These are phyloP conservation scores for Polia nebulosa DNA, from an alignment of 2,888 invertebrate genomes.

Conservation along the genomic window DNA sequence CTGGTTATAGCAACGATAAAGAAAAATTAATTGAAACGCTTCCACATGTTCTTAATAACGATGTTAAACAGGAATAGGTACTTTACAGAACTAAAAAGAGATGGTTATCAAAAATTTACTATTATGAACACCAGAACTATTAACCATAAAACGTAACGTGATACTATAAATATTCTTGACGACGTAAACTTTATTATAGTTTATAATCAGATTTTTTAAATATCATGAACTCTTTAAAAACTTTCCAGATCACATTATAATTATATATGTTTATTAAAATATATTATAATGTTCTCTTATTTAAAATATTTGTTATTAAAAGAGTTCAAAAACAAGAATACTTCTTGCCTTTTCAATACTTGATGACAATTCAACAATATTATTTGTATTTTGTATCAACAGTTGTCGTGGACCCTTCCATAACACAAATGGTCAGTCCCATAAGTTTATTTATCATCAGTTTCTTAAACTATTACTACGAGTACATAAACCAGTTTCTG, in stretches of 20 bases:
- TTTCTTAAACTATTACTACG: background rate
- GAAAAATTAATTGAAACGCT: slow-evolving; percentile 55
- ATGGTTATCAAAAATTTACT: slow-evolving; percentile 63
- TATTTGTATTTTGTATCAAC: background rate
- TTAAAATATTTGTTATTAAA: background rate
- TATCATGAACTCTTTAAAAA: slow-evolving; percentile 24
- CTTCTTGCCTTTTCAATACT: background rate
- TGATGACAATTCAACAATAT: background rate
- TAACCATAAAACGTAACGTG: slow-evolving; percentile 63
- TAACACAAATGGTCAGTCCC: background rate
- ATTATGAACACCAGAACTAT: slow-evolving; percentile 55
- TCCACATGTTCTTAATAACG: slow-evolving; percentile 50
- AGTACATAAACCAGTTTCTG: slow-evolving; percentile 16
- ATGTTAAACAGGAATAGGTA: slow-evolving; percentile 45
- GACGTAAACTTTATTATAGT: slow-evolving; percentile 33
- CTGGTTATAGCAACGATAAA: slow-evolving; percentile 45
- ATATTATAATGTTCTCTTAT: background rate
- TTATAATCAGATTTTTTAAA: slow-evolving; percentile 37
- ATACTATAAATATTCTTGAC: slow-evolving; percentile 62
- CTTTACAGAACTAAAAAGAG: slow-evolving; percentile 54
- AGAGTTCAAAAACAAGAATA: background rate
- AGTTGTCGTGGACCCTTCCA: background rate
- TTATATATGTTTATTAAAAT: slow-evolving; percentile 4
- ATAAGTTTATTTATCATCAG: background rate
- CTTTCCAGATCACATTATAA: slow-evolving; percentile 8